phyloP scores from a whole-genome alignment of 2,888 invertebrate genomes.

The Trachelus tabidus region DNA sequence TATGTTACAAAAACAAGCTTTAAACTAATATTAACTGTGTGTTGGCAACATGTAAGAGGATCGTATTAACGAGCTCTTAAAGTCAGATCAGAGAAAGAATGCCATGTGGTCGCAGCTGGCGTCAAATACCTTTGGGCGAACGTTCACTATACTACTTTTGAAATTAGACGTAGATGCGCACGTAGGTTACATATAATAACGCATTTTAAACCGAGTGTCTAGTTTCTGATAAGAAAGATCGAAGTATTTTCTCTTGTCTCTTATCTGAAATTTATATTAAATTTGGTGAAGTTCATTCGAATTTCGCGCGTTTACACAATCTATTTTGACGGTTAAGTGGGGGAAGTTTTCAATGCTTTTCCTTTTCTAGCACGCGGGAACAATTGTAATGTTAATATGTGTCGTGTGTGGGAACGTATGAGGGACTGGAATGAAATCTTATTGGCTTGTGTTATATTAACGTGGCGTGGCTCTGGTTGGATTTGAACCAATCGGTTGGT shows the following conservation, averaged over 20 bases:
- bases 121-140: slow-evolving; percentile 41
- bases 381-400: background rate
- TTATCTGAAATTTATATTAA: background rate
- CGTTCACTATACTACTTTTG: background rate
- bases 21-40: slow-evolving; percentile 64
- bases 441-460: slow-evolving; percentile 44
- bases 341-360: background rate
- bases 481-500: slow-evolving; percentile 48
- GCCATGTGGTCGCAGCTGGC: slow-evolving; percentile 62
- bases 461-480: slow-evolving; percentile 51
- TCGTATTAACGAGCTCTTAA: slow-evolving; percentile 64
- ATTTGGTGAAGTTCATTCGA: background rate
- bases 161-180: background rate
- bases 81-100: slow-evolving; percentile 59
- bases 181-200: background rate
- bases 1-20: slow-evolving; percentile 62
- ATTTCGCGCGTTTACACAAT: background rate
- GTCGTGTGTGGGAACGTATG: background rate
- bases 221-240: background rate
- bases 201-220: background rate
- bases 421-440: background rate
- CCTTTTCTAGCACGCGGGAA: background rate
- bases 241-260: background rate
- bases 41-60: slow-evolving; percentile 63
- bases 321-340: background rate